Evolutionary conservation across 2,113 vertebrate species (phyloP), one percentile per base, ranked within the genome.

Genomic region (Pteronura brasiliensis): DNA sequence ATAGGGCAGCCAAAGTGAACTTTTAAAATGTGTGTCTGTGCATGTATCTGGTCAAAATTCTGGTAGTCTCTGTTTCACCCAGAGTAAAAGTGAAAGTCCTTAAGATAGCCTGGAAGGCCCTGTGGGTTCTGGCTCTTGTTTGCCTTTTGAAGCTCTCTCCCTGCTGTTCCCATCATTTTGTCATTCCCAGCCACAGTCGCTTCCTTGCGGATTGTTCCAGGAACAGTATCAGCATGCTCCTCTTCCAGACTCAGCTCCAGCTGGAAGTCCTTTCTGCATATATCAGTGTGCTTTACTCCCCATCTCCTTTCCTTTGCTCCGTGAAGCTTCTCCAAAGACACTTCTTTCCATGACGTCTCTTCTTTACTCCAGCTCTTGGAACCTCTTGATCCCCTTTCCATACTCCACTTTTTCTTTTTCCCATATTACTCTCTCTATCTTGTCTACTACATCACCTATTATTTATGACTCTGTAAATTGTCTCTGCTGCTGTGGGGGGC

Each of bases 191-290:
- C 7, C 44, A 47, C 13, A 4, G 36, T 55, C 9, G 1, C 23
- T 8, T 74, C 20, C 31, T 39, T 76, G 49, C 18, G 77, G 13
- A 63, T 79, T 59, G 2, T 57, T 79, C 8, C 6, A 81, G 85
- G 55, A 65, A 3, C 2, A 42, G 11, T 55, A 39, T 3, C 31
- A 11, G 3, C 20, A 21, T 6, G 0, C 6, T 76, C 1, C 11
- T 67, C 23, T 6, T 59, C 27, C 59, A 34, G 57, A 8, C 42
- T 39, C 1, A 29, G 9, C 1, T 71, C 29, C 49, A 15, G 3
- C 0, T 29, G 39, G 13, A 42, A 67, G 36, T 21, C 42, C 34
- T 71, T 59, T 71, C 31, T 87, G 8, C 17, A 57, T n/a, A 1
- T n/a, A 18, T 31, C 81, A 42, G 15, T 31, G 7, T 34, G 36